Evolutionary conservation across 2,888 invertebrate genomes (phyloP), one percentile per base, ranked within the genome.

Genomic region (Nymphalis c-album): DNA sequence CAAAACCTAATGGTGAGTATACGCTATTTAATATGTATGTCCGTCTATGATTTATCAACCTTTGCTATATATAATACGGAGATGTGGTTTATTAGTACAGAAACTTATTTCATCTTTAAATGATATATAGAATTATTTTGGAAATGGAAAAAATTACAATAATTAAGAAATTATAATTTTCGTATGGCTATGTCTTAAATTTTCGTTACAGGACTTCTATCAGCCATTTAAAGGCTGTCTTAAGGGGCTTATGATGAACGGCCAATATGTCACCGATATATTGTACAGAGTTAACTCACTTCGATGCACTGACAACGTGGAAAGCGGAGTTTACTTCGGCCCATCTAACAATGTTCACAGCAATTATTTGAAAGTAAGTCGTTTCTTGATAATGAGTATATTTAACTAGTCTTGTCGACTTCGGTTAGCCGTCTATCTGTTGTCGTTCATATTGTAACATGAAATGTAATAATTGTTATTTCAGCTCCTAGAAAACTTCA

Each of bases 281-380:
- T 85, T 91, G 0, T 81, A 87, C 16, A 86, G 93, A 57, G 88
- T 94, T 64, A 95, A 95, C 53, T 95, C 96, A 0, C 94, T 96
- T 31, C 95, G 96, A 0, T 98, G 98, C 84, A 95, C 95, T 0
- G 95, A 96, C 68, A 93, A 95, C 69, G 82, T 91, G 10, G 95
- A 96, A 18, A 97, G 98, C 4, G 98, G 98, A 6, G 93, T 96
- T 0, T 98, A 96, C 94, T 98, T 98, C 91, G 95, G 95, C 57
- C 94, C 95, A 2, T 94, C 95, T 0, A 82, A 76, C 62, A 83
- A 81, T 68, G 73, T 72, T 1, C 84, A 84, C 55, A 95, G 95
- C 67, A 97, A 97, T 69, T 95, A 94, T 79, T 93, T 96, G 67
- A 95, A 94, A 90, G 93, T 95, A 71, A 69, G 67, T 62, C 64